Percentiles rank a stretch among this genome's conserved stretches.
Evolutionary conservation across 2,888 invertebrate genomes (phyloP).

Genomic region (Macroteleia sp.): DNA sequence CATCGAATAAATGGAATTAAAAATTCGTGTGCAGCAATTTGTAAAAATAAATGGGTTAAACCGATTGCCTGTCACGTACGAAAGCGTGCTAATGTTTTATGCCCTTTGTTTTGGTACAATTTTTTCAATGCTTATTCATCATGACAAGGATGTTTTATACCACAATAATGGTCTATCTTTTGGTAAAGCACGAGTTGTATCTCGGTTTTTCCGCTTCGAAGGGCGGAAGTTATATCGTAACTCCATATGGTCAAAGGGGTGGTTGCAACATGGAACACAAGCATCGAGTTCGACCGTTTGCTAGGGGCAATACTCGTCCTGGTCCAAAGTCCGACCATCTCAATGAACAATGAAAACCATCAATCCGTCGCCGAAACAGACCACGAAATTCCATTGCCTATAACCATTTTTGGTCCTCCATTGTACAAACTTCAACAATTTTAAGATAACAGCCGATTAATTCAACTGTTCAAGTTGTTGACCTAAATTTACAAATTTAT

Average conservation of each 20-base stretch:
- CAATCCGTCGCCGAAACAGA: conserved; percentile 72
- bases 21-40: too few species aligned
- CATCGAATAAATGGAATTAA: conserved; percentile 24
- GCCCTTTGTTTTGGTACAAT: conserved; percentile 8
- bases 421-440: conserved; percentile 36
- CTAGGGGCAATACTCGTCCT: conserved; percentile 45
- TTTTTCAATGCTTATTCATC: conserved; percentile 55
- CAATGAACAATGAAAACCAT: conserved; percentile 77
- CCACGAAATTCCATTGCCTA: conserved; percentile 62
- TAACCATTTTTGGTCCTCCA: conserved; percentile 39
- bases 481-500: too few species aligned
- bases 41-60: background rate
- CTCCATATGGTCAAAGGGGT: conserved; percentile 60
- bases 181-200: conserved; percentile 54
- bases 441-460: conserved; percentile 10
- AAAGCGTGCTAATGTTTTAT: conserved; percentile 31
- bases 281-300: conserved; percentile 24
- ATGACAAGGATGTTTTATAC: conserved; percentile 49
- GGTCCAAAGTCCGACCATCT: conserved; percentile 71
- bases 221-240: conserved; percentile 64
- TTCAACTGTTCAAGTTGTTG: too few species aligned
- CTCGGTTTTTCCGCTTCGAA: conserved; percentile 60
- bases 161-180: conserved; percentile 58
- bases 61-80: conserved; percentile 35
- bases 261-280: conserved; percentile 40